Conservation (phyloP, 2,888 invertebrate genomes). For the Nemotelus nigrinus region DNA sequence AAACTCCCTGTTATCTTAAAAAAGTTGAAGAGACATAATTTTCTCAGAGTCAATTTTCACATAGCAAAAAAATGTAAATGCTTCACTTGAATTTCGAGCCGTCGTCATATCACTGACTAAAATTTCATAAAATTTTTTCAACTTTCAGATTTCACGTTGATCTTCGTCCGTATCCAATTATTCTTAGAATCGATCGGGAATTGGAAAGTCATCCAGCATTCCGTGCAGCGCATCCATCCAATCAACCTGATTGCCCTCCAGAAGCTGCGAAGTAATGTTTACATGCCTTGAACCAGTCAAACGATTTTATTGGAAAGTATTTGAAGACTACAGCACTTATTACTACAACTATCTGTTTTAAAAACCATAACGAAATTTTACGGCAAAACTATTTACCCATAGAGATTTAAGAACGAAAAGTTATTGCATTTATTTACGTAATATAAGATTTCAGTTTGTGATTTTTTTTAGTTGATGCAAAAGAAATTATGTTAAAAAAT, state of each 20-base stretch:
- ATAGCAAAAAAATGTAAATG: not conserved
- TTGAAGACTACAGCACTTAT: no score
- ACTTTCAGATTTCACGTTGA: constrained; percentile 87
- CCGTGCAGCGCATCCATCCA: constrained; percentile 88
- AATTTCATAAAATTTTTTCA: constrained; percentile 3
- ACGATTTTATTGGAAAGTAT: no score
- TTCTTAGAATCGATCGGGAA: constrained; percentile 85
- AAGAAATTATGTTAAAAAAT: no score
- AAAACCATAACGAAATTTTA: no score
- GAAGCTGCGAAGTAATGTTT: constrained; percentile 78
- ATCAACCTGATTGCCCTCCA: constrained; percentile 95
- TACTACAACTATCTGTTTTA: no score
- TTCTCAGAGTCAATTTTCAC: not conserved
- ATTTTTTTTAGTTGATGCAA: no score
- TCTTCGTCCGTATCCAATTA: constrained; percentile 87
- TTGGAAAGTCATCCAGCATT: constrained; percentile 90
- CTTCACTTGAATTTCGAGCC: not conserved
- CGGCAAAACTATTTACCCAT: no score
- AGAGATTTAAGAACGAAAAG: no score
- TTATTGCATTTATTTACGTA: no score
- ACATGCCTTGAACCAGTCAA: not conserved
- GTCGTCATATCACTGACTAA: not conserved
- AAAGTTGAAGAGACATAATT: no score
- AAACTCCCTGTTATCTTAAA: no score
- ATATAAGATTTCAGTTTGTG: no score